Evolutionary conservation across 2,888 invertebrate genomes (phyloP).

Genomic region (Dichetophora obliterata): DNA sequence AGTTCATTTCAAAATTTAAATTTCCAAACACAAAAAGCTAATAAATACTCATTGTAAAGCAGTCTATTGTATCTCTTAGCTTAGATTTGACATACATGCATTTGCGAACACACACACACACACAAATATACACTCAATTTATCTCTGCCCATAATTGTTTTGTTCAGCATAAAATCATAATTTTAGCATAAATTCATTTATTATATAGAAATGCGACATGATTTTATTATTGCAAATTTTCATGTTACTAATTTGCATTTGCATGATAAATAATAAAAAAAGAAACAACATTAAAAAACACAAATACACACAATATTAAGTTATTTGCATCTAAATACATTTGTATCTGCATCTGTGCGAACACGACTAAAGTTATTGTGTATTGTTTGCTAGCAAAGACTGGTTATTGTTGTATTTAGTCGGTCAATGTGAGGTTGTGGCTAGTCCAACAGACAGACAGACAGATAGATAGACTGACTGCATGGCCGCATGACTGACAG

Average conservation of each 20-base stretch:
- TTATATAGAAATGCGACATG: slow-evolving; percentile 23
- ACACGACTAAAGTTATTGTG: slow-evolving; percentile 1
- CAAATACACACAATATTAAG: neutral
- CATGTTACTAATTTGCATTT: slow-evolving; percentile 35
- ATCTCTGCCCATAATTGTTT: slow-evolving; percentile 15
- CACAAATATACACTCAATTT: too few species aligned
- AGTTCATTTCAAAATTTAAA: too few species aligned
- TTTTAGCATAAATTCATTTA: slow-evolving; percentile 37
- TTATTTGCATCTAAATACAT: slow-evolving; percentile 31
- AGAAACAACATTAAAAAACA: neutral
- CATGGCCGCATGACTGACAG: slow-evolving; percentile 23
- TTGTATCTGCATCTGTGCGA: slow-evolving; percentile 11
- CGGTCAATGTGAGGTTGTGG: slow-evolving; percentile 42
- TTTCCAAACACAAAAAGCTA: too few species aligned
- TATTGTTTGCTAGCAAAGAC: neutral
- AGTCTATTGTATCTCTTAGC: too few species aligned
- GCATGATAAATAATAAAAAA: slow-evolving; percentile 21
- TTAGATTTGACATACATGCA: too few species aligned
- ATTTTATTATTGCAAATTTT: slow-evolving; percentile 38
- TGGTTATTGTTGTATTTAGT: slow-evolving; percentile 30
- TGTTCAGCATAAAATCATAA: slow-evolving; percentile 31
- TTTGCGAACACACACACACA: too few species aligned
- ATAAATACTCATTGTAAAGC: too few species aligned
- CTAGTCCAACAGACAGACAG: slow-evolving; percentile 16
- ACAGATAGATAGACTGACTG: slow-evolving; percentile 13